A percentile compares a stretch with the other conserved stretches of the same genome.
phyloP scores from a whole-genome alignment of 1,140 invertebrate genomes.

The Nasonia giraulti region DNA sequence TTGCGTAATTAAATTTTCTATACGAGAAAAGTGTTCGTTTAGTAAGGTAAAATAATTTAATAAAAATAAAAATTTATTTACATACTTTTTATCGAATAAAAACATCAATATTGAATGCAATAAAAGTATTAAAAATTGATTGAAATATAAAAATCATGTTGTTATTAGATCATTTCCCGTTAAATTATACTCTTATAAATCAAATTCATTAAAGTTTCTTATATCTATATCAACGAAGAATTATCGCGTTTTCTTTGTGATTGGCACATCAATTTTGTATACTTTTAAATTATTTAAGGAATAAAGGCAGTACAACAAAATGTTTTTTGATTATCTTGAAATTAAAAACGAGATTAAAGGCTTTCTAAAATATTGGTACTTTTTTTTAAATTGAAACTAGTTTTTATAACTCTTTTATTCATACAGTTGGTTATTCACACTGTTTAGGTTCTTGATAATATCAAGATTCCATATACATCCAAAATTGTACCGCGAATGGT shows the following conservation, averaged over 20 bases:
- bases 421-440: slow-evolving; percentile 37
- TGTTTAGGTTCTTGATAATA: not conserved
- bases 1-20: slow-evolving; percentile 46
- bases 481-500: slow-evolving; percentile 16
- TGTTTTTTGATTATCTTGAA: not conserved
- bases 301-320: not conserved
- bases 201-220: not conserved
- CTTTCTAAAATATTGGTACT: not conserved
- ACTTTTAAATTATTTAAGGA: too few species aligned
- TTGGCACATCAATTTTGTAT: not conserved
- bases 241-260: too few species aligned
- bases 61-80: slow-evolving; percentile 50
- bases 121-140: slow-evolving; percentile 44
- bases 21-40: slow-evolving; percentile 27
- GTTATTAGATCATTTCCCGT: not conserved
- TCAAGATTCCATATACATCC: not conserved
- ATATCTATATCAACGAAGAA: not conserved
- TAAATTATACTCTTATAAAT: not conserved
- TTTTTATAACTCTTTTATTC: slow-evolving; percentile 38
- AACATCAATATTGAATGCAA: slow-evolving; percentile 33
- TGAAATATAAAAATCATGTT: slow-evolving; percentile 28
- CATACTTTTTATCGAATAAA: slow-evolving; percentile 41
- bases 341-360: not conserved
- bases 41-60: slow-evolving; percentile 44
- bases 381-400: slow-evolving; percentile 23